Percentiles rank a stretch among this genome's conserved stretches.
Evolutionary conservation across 2,113 vertebrate genomes (phyloP).

Genomic region (Phalacrocorax pelagicus): DNA sequence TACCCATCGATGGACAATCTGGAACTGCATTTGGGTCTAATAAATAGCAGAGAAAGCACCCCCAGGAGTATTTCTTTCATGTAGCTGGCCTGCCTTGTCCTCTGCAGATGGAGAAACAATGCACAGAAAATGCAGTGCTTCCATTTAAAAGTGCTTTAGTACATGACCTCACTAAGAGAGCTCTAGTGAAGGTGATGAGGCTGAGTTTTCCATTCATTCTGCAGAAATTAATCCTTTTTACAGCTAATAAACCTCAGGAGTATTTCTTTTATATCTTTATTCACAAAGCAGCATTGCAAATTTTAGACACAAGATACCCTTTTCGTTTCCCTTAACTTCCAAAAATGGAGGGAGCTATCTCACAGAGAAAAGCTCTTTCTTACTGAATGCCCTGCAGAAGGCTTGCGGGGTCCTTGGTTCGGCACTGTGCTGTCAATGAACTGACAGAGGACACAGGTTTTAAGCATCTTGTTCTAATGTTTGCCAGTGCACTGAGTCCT

Average conservation of each 20-base stretch:
- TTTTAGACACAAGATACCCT: background rate
- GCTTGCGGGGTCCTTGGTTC: background rate
- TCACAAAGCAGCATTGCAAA: constrained; percentile 14
- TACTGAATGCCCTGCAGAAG: background rate
- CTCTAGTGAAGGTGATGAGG: constrained; percentile 26
- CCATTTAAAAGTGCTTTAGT: constrained; percentile 4
- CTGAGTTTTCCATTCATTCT: constrained; percentile 23
- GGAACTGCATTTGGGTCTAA: background rate
- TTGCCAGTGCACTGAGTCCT: constrained; percentile 36
- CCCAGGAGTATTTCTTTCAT: background rate
- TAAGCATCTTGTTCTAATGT: constrained; percentile 53
- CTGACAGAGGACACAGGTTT: background rate
- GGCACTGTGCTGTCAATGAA: background rate
- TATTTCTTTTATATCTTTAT: background rate
- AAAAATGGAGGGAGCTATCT: background rate
- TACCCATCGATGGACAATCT: background rate
- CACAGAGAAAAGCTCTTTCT: background rate
- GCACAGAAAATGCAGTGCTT: constrained; percentile 2
- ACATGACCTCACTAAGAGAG: constrained; percentile 8
- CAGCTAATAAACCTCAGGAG: constrained; percentile 22
- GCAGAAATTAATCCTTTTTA: constrained; percentile 38
- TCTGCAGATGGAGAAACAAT: constrained; percentile 42
- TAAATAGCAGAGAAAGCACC: background rate
- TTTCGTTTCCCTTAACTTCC: background rate
- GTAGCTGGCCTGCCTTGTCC: background rate